A percentile compares a stretch with the other conserved stretches of the same genome.
phyloP scores from a whole-genome alignment of 2,113 vertebrate genomes.

The Plectropomus leopardus region DNA sequence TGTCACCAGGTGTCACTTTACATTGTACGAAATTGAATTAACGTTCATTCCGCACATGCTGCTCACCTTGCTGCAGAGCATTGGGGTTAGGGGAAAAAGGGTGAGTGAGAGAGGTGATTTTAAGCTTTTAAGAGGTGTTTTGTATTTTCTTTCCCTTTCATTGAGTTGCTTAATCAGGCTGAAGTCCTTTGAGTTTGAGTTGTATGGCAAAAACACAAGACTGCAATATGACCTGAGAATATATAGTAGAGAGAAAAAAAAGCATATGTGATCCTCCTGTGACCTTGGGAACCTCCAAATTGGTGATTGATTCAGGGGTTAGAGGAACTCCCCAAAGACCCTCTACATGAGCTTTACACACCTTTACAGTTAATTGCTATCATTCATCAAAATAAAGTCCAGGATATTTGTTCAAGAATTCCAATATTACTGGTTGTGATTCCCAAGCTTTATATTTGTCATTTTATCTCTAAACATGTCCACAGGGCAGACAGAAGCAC shows the following conservation, averaged over 20 bases:
- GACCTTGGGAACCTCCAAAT: background rate
- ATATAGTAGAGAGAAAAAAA: conserved; percentile 3
- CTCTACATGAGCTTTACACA: background rate
- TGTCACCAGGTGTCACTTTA: conserved; percentile 44
- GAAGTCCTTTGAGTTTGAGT: conserved; percentile 40
- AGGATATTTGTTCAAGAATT: background rate
- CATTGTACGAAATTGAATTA: background rate
- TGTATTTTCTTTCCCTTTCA: conserved; percentile 27
- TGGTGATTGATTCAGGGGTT: too few species aligned
- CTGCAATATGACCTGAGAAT: conserved; percentile 18
- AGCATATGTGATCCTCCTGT: background rate
- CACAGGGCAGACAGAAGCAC: background rate
- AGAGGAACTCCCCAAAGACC: background rate
- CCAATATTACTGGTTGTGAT: background rate
- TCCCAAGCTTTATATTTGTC: too few species aligned
- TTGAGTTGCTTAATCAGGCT: conserved; percentile 47
- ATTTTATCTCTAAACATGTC: background rate
- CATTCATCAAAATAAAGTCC: background rate
- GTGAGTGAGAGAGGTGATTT: conserved; percentile 13
- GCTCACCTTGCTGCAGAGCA: background rate
- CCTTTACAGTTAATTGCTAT: background rate
- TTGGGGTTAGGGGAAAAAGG: background rate
- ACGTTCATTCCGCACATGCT: conserved; percentile 5
- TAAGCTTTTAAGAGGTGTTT: conserved; percentile 27
- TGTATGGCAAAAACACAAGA: conserved; percentile 3